Conservation (phyloP, 2,888 invertebrate species). For the Drosophila mercatorum region DNA sequence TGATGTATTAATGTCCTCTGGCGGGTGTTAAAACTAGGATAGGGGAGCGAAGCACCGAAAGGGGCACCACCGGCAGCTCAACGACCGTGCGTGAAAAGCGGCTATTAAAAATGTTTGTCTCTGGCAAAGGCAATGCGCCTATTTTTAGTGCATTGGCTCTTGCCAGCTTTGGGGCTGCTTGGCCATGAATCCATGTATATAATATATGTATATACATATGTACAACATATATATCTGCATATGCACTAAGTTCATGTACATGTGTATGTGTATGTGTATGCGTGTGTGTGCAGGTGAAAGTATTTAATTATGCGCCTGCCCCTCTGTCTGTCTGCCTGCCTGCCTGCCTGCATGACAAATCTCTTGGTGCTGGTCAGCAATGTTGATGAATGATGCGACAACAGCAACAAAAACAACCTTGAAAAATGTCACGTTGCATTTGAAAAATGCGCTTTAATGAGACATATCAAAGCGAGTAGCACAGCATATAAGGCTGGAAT, state of each 20-base stretch:
- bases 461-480: constrained; percentile 41
- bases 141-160: constrained; percentile 78
- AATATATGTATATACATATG: not conserved
- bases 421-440: constrained; percentile 64
- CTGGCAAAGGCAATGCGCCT: constrained; percentile 69
- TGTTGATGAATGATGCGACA: constrained; percentile 67
- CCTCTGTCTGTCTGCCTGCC: constrained; percentile 7
- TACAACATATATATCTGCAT: constrained; percentile 9
- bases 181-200: constrained; percentile 60
- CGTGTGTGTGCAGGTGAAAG: constrained; percentile 62
- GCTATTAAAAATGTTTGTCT: constrained; percentile 66
- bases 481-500: constrained; percentile 50
- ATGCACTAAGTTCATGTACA: constrained; percentile 7
- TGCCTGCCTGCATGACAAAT: constrained; percentile 71
- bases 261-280: not conserved
- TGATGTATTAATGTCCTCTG: constrained; percentile 57
- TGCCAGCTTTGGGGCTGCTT: constrained; percentile 57
- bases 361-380: constrained; percentile 62
- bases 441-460: constrained; percentile 58
- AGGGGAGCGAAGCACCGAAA: not conserved
- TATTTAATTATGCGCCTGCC: constrained; percentile 72
- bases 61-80: constrained; percentile 34
- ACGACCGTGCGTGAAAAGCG: constrained; percentile 71
- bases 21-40: constrained; percentile 20
- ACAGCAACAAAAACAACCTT: constrained; percentile 46